A percentile compares a stretch with the other conserved stretches of the same genome.
These are phyloP conservation scores for Cryptosula pallasiana DNA, from an alignment of 2,888 invertebrate genomes.

Conservation along the genomic window DNA sequence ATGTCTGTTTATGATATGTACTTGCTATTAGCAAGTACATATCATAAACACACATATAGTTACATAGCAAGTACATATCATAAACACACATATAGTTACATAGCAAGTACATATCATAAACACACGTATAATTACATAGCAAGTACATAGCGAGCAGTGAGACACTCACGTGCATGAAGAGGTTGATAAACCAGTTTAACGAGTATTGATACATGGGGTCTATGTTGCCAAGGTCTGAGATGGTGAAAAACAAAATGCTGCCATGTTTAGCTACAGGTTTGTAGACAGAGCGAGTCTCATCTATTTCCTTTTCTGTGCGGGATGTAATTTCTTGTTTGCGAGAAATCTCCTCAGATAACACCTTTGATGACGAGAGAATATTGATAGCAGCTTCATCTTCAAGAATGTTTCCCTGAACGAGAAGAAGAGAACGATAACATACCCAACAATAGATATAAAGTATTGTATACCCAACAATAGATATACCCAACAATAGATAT, in stretches of 20 bases:
- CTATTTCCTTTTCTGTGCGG: constrained; percentile 54
- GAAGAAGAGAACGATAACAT: no score
- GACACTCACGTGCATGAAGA: constrained; percentile 62
- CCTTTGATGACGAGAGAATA: constrained; percentile 69
- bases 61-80: no score
- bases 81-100: no score
- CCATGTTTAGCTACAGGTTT: constrained; percentile 52
- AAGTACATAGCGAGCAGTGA: background rate
- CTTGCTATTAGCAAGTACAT: no score
- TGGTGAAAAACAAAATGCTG: constrained; percentile 78
- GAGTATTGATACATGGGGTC: constrained; percentile 96
- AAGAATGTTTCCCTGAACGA: constrained; percentile 72
- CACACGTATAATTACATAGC: no score
- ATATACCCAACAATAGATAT: no score
- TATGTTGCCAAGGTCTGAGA: constrained; percentile 78
- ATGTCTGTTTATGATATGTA: no score
- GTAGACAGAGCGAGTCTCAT: constrained; percentile 49
- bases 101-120: no score
- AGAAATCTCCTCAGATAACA: constrained; percentile 77
- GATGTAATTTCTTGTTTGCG: constrained; percentile 77
- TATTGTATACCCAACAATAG: no score
- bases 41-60: no score
- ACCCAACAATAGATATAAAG: no score
- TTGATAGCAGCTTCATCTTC: constrained; percentile 91
- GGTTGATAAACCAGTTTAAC: constrained; percentile 82